These are phyloP conservation scores for Heliconius eleuchia DNA, from an alignment of 1,140 invertebrate genomes.

Conservation along the genomic window DNA sequence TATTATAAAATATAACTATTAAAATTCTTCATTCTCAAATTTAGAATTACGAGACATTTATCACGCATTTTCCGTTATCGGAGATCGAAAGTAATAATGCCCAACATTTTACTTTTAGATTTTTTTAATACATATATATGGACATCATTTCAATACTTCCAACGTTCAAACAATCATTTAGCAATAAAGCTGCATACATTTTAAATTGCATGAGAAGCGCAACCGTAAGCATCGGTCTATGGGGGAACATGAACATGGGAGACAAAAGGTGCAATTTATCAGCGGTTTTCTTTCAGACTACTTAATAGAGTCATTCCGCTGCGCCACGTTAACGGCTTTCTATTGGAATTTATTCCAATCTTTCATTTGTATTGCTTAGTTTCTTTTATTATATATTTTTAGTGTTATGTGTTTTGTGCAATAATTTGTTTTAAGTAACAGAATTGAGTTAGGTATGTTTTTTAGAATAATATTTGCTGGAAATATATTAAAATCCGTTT, in stretches of 20 bases:
- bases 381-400: not conserved
- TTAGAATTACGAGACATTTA: too few relatives aligned
- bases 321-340: constrained; percentile 29
- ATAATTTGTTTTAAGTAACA: too few relatives aligned
- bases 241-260: constrained; percentile 9
- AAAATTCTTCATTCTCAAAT: too few relatives aligned
- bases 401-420: not conserved
- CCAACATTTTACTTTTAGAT: too few relatives aligned
- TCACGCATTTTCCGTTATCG: too few relatives aligned
- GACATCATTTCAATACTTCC: not conserved
- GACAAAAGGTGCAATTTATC: constrained; percentile 45
- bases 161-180: not conserved
- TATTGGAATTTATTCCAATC: constrained; percentile 22
- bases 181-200: not conserved
- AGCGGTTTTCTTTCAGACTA: constrained; percentile 41
- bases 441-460: not conserved
- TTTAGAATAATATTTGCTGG: too few relatives aligned
- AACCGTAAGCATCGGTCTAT: constrained; percentile 7
- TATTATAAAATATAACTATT: too few relatives aligned
- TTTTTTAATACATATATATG: not conserved
- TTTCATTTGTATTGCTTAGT: constrained; percentile 5
- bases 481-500: too few relatives aligned
- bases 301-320: constrained; percentile 35
- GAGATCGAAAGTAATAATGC: too few relatives aligned
- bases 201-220: constrained; percentile 12